phyloP scores from a whole-genome alignment of 2,797 vertebrate species.

The Schizothorax lantsangensis region DNA sequence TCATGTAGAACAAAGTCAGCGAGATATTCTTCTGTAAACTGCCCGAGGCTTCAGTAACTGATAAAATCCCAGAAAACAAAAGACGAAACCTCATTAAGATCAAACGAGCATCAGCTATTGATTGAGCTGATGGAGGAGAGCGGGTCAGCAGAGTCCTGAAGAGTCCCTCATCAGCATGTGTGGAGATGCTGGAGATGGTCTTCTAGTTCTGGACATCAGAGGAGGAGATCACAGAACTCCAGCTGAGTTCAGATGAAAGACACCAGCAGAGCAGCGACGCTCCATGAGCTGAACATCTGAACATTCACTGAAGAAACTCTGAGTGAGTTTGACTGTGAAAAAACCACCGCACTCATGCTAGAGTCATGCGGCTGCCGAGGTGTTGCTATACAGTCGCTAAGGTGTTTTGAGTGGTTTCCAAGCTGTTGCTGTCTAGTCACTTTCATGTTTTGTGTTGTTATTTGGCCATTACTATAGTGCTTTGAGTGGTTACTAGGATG shows the following conservation, averaged over 20 bases:
- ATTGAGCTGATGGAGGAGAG: slow-evolving; percentile 1
- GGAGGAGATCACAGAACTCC: background rate
- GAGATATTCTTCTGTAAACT: background rate
- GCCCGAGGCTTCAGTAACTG: slow-evolving; percentile 8
- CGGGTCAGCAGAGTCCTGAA: background rate
- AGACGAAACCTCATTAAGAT: slow-evolving; percentile 22
- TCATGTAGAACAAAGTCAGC: background rate
- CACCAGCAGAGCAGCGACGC: background rate
- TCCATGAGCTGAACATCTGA: background rate
- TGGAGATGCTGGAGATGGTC: slow-evolving; percentile 4
- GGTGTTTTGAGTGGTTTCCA: background rate
- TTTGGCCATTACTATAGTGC: background rate
- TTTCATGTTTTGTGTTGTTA: background rate
- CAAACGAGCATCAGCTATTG: slow-evolving; percentile 2
- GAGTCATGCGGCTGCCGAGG: background rate
- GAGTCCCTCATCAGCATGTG: slow-evolving; percentile 10
- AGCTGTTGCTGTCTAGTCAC: too few species aligned
- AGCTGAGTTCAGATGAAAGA: background rate
- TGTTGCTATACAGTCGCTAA: background rate
- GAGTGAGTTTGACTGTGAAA: background rate
- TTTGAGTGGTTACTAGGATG: too few species aligned
- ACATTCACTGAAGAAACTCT: background rate
- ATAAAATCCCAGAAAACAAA: slow-evolving; percentile 13
- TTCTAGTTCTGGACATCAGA: background rate
- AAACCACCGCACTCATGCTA: background rate